Evolutionary conservation across 2,888 invertebrate species (phyloP), one percentile per base, ranked within the genome.

Genomic region (Sarcophaga variegata): DNA sequence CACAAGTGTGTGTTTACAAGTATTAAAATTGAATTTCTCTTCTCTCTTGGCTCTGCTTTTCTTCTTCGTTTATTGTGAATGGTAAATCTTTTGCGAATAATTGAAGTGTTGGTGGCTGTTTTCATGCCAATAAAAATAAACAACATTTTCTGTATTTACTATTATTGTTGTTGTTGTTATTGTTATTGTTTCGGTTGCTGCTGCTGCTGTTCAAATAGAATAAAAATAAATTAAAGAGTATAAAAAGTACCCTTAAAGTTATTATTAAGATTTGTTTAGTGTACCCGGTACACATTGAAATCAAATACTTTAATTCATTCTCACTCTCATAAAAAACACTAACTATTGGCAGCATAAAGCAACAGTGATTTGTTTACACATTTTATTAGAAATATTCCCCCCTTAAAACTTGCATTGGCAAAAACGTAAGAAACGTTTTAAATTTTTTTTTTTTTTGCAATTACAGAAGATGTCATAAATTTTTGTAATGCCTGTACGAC

Each of bases 1-100:
- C 71, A 49, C 14, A 67, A 60, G 71, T 74, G 72, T 79, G 54
- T 81, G 67, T 80, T 78, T 81, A 66, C 22, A 64, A 75, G 78
- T 22, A 82, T 85, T 72, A 81, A 67, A 74, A 78, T 75, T 63
- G 81, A 77, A 81, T 81, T 82, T 45, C 20, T 37, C 17, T 37
- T 2, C 17, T 20, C 11, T 67, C n/a, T 67, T 17, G n/a, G 62
- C n/a, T 62, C 20, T 62, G 6, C 10, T 22, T 62, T 20, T 62
- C 22, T 62, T 62, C 22, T 22, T n/a, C 22, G 0, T 37, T 17
- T 11, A 3, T 20, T 3, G 45, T 37, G 37, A 45, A 17, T 45
- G 27, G 17, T 8, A 2, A 8, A 37, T n/a, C 17, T 54, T 54
- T 60, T 47, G 4, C 37, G 2, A 27, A 62, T 14, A 59, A 60